Conservation (phyloP, 1,140 invertebrate genomes). For the Sweltsa coloradensis region DNA sequence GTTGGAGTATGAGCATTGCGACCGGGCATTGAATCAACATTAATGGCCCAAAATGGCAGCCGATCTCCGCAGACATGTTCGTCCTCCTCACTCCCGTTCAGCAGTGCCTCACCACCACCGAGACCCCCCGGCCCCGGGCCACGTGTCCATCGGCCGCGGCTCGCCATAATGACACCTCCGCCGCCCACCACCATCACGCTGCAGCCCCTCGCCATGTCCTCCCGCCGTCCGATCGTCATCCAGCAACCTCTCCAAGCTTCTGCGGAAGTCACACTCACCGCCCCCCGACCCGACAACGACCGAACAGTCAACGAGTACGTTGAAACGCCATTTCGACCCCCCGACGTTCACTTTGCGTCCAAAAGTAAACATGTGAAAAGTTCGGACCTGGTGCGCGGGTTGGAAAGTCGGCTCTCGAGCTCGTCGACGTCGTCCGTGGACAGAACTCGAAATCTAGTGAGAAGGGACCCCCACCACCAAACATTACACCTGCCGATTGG, state of each 20-base stretch:
- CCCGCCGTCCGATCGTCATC: constrained; percentile 18
- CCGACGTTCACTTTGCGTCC: constrained; percentile 12
- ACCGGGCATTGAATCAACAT: too few species aligned
- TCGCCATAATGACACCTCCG: constrained; percentile 29
- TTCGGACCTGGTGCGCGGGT: constrained; percentile 12
- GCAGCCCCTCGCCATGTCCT: constrained; percentile 2
- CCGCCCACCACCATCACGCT: constrained; percentile 31
- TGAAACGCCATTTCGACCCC: constrained; percentile 55
- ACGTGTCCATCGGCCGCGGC: constrained; percentile 43
- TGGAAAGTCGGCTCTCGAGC: constrained; percentile 18
- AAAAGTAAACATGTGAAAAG: constrained; percentile 7
- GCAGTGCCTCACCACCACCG: constrained; percentile 36
- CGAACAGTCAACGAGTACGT: constrained; percentile 73
- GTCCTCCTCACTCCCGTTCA: constrained; percentile 24
- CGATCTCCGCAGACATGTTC: constrained; percentile 3
- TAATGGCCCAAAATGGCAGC: constrained; percentile 43
- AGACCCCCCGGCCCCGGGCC: constrained; percentile 45
- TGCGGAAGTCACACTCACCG: constrained; percentile 45
- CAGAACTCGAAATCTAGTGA: too few species aligned
- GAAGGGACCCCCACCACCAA: constrained; percentile 17
- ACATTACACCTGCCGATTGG: constrained; percentile 18
- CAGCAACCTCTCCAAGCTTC: constrained; percentile 29
- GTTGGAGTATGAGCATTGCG: constrained; percentile 21
- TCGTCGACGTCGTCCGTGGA: constrained; percentile 15
- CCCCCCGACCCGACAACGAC: constrained; percentile 63